Evolutionary conservation across 2,888 invertebrate genomes (phyloP), one percentile per base, ranked within the genome.

Genomic region (Cheilosia urbana): DNA sequence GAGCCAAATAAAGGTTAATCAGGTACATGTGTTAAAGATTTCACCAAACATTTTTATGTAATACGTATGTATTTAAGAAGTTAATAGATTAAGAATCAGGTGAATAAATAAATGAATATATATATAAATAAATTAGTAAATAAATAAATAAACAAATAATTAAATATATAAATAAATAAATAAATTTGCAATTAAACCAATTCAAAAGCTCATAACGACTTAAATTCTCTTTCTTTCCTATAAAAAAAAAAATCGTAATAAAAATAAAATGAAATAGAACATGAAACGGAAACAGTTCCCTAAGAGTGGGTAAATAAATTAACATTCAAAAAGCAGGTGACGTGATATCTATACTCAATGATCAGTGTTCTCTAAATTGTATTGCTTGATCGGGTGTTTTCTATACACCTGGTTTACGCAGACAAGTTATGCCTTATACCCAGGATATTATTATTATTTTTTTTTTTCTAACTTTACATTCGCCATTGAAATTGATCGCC

Each of bases 331-430:
- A 58, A 55, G 51, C 72, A 72, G 72, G 72, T 77, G 66, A 66
- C 15, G 42, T 34, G 42, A 45, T 62, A 65, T 60, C 27, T 19
- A 17, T 78, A 62, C 62, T 60, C 68, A 55, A 57, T 68, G 62
- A 83, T 77, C 82, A 47, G 62, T 57, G 72, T 83, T 78, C 71
- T 60, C 66, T 73, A 68, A 78, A 57, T 72, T 83, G 66, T 66
- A 73, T 68, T 60, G 58, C 66, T 72, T n/a, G 55, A 68, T 83
- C 55, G 71, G 77, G 65, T 63, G 62, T 62, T 42, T 69, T 57
- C 9, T 65, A 62, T 62, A 72, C 82, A 83, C 72, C 72, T 83
- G 78, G 49, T 68, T 42, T 34, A 27, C 30, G 34, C 34, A 21
- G 4, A 75, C 4, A n/a, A 2, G 6, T 51, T 30, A 7, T 30